phyloP scores from a whole-genome alignment of 37 sponge, comb jelly and placozoan genomes.

The Agelas oroides region DNA sequence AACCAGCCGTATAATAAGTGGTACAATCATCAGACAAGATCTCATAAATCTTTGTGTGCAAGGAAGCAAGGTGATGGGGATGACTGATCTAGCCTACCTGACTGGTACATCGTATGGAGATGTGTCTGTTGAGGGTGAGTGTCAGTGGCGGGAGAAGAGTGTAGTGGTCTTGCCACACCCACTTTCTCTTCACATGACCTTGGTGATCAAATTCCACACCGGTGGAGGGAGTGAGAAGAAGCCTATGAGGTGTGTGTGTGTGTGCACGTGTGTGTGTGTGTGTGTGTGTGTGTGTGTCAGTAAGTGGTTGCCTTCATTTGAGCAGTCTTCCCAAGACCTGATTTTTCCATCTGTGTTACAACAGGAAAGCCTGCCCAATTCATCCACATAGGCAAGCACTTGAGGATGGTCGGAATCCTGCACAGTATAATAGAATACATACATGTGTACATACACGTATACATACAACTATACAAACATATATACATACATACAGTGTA shows the following conservation, averaged over 20 bases:
- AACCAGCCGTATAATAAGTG: no score
- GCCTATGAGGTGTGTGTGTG: neutral
- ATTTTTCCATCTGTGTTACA: slow-evolving; percentile 21
- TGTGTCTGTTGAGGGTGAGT: slow-evolving; percentile 45
- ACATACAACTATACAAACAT: neutral
- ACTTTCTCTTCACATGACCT: slow-evolving; percentile 31
- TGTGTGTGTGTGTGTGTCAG: neutral
- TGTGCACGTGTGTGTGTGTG: neutral
- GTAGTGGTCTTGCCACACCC: slow-evolving; percentile 17
- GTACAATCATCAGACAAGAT: no score
- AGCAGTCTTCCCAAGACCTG: neutral
- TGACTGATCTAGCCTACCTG: no score
- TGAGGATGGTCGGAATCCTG: slow-evolving; percentile 4
- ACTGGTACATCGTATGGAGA: slow-evolving; percentile 14
- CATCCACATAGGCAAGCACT: slow-evolving; percentile 58
- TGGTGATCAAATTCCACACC: slow-evolving; percentile 31
- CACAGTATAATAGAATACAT: neutral
- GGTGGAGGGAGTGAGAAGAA: neutral
- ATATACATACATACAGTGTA: neutral
- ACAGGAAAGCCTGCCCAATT: slow-evolving; percentile 48
- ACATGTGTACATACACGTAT: neutral
- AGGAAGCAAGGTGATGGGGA: no score
- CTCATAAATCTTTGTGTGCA: no score
- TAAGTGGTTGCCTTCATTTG: neutral
- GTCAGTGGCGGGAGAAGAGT: slow-evolving; percentile 45